These are phyloP conservation scores for Periophthalmus modestus DNA, from an alignment of 2,113 vertebrate species.

Conservation along the genomic window DNA sequence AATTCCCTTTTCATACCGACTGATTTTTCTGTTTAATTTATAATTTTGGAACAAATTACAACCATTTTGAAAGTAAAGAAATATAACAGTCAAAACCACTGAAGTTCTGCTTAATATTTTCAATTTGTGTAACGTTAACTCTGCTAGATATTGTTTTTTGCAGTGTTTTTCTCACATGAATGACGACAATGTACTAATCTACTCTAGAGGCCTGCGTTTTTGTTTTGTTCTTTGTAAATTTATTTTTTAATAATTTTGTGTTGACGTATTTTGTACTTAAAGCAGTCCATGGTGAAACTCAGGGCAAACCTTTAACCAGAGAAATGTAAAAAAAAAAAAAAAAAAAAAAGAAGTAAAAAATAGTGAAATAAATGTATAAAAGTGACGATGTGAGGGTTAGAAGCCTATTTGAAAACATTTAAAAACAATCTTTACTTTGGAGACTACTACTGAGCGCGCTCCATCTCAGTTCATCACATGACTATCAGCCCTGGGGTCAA, in stretches of 20 bases:
- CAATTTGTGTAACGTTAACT: neutral
- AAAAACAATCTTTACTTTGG: neutral
- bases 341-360: slow-evolving; percentile 28
- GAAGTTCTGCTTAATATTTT: neutral
- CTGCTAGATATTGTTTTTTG: neutral
- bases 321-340: slow-evolving; percentile 55
- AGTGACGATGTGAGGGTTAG: slow-evolving; percentile 49
- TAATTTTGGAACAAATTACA: neutral
- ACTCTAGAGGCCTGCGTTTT: slow-evolving; percentile 52
- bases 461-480: slow-evolving; percentile 42
- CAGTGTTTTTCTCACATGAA: slow-evolving; percentile 18
- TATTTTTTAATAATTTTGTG: slow-evolving; percentile 34
- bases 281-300: slow-evolving; percentile 74
- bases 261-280: slow-evolving; percentile 71
- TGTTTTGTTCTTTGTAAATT: slow-evolving; percentile 55
- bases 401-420: slow-evolving; percentile 49
- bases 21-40: neutral
- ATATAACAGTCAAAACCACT: neutral
- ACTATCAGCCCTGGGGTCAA: slow-evolving; percentile 49
- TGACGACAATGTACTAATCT: slow-evolving; percentile 44
- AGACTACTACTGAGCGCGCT: slow-evolving; percentile 62
- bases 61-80: neutral
- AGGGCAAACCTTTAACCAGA: slow-evolving; percentile 67
- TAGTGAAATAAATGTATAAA: slow-evolving; percentile 34
- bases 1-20: neutral